Evolutionary conservation across 2,888 invertebrate species (phyloP).

Genomic region (Lasioglossum zephyrum): DNA sequence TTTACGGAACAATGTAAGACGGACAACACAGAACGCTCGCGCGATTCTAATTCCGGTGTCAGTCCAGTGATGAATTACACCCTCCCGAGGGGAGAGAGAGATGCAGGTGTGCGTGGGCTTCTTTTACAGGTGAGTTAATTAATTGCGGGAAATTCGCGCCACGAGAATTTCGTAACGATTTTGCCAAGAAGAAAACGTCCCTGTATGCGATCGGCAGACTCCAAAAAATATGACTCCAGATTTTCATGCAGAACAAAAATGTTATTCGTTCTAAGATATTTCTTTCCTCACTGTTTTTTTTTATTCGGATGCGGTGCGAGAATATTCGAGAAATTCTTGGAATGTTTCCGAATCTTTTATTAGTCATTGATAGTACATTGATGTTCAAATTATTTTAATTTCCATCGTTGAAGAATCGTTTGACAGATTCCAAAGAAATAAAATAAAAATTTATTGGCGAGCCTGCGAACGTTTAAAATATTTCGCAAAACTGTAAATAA

Average conservation of each 20-base stretch:
- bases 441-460: not conserved
- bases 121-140: not conserved
- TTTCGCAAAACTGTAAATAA: not conserved
- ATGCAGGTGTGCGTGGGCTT: not conserved
- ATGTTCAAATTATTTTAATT: no score
- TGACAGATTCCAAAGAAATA: no score
- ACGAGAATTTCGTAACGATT: not conserved
- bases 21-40: slow-evolving; percentile 28
- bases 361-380: no score
- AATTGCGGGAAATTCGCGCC: not conserved
- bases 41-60: slow-evolving; percentile 43
- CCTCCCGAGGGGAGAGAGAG: not conserved
- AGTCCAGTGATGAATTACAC: slow-evolving; percentile 39
- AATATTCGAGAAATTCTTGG: no score
- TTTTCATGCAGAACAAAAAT: no score
- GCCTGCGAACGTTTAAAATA: not conserved
- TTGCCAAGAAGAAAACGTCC: not conserved
- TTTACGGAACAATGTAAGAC: slow-evolving; percentile 42
- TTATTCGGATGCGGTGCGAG: no score
- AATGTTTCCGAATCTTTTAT: no score
- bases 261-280: no score
- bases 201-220: no score
- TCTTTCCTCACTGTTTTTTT: no score
- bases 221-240: no score
- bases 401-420: no score